Percentiles rank a stretch among this genome's conserved stretches.
Conservation (phyloP, 1,140 invertebrate species). For the Wiebesia pumilae region DNA sequence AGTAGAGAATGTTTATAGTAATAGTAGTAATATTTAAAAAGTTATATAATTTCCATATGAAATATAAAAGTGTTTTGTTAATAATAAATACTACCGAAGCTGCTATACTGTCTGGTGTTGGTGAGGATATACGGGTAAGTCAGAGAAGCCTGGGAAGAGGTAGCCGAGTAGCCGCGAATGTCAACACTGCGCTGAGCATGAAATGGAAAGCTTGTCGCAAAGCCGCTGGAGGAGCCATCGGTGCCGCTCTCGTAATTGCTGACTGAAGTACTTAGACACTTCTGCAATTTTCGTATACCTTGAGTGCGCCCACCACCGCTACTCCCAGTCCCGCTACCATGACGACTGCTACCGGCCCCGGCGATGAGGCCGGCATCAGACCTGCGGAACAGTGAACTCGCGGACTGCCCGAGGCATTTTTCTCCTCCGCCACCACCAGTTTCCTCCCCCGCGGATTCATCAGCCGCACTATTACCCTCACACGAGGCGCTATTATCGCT, state of each 20-base stretch:
- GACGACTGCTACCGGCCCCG: not conserved
- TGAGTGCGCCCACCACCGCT: slow-evolving; percentile 84
- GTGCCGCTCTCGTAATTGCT: slow-evolving; percentile 81
- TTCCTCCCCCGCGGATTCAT: slow-evolving; percentile 1
- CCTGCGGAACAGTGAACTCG: slow-evolving; percentile 41
- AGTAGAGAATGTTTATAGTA: not conserved
- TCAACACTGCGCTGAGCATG: slow-evolving; percentile 77
- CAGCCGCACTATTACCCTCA: slow-evolving; percentile 63
- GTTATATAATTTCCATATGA: not conserved
- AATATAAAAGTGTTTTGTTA: slow-evolving; percentile 52
- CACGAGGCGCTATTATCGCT: slow-evolving; percentile 61
- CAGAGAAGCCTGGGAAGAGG: slow-evolving; percentile 68
- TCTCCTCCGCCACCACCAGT: not conserved
- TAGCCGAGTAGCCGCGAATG: slow-evolving; percentile 70
- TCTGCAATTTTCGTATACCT: slow-evolving; percentile 92
- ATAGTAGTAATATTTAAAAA: not conserved
- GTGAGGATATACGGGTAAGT: slow-evolving; percentile 72
- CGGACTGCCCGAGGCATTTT: not conserved
- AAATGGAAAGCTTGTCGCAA: slow-evolving; percentile 73
- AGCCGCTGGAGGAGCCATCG: slow-evolving; percentile 59
- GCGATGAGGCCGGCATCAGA: slow-evolving; percentile 23
- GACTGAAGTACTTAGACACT: slow-evolving; percentile 86
- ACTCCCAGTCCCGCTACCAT: not conserved
- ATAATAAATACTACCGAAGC: slow-evolving; percentile 88
- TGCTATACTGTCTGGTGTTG: slow-evolving; percentile 90